These are phyloP conservation scores for Drosophila teissieri DNA, from an alignment of 1,140 invertebrate genomes.

Conservation along the genomic window DNA sequence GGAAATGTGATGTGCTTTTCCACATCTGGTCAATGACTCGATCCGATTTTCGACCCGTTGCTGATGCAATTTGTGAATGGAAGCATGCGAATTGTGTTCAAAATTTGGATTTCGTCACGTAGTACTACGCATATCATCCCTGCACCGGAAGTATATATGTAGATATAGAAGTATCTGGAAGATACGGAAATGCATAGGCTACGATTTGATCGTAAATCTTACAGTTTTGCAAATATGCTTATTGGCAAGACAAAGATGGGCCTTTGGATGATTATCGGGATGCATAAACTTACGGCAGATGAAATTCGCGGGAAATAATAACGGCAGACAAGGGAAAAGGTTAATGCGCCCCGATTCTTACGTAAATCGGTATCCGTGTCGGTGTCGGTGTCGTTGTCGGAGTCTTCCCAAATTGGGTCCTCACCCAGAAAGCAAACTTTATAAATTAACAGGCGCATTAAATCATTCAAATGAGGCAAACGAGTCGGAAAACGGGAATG, in stretches of 20 bases:
- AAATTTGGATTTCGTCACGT: slow-evolving; percentile 10
- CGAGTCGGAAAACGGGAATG: slow-evolving; percentile 5
- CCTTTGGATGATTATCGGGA: not conserved
- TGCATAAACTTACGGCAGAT: not conserved
- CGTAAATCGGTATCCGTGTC: slow-evolving; percentile 32
- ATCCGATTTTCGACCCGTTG: not conserved
- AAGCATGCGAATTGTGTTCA: not conserved
- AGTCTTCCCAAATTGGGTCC: slow-evolving; percentile 4
- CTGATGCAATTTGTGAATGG: slow-evolving; percentile 28
- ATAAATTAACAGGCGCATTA: slow-evolving; percentile 35
- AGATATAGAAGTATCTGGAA: too few relatives aligned
- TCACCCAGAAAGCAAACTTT: slow-evolving; percentile 7
- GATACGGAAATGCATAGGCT: slow-evolving; percentile 10
- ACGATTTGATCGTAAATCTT: slow-evolving; percentile 6
- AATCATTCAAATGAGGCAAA: slow-evolving; percentile 30
- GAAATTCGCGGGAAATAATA: slow-evolving; percentile 5
- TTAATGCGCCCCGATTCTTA: slow-evolving; percentile 36
- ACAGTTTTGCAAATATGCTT: not conserved
- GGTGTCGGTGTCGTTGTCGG: too few relatives aligned
- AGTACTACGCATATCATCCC: slow-evolving; percentile 23
- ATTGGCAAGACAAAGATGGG: not conserved
- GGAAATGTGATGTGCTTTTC: slow-evolving; percentile 2
- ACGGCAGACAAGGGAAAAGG: not conserved
- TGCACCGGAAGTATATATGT: slow-evolving; percentile 16
- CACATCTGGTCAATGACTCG: slow-evolving; percentile 33